These are phyloP conservation scores for Morpho helenor DNA, from an alignment of 2,888 invertebrate species.

Conservation along the genomic window DNA sequence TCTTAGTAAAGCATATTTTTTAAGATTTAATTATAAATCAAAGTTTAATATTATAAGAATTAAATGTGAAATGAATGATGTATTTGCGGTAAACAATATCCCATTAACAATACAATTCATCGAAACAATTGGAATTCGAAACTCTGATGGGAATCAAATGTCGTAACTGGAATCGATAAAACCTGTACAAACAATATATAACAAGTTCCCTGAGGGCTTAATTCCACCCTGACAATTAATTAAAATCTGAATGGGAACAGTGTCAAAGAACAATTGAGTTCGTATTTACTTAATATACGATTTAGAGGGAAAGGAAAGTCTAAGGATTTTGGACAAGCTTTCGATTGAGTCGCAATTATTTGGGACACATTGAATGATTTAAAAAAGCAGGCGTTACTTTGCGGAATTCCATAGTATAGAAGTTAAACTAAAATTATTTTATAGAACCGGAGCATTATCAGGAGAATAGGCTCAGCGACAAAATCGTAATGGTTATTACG, in stretches of 20 bases:
- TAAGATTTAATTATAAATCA: no score
- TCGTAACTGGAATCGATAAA: conserved; percentile 30
- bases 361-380: no score
- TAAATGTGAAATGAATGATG: neutral
- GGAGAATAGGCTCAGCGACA: no score
- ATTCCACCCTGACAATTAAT: conserved; percentile 67
- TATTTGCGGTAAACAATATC: conserved; percentile 4
- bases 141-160: conserved; percentile 23
- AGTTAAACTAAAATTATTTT: no score
- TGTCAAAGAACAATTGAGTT: conserved; percentile 46
- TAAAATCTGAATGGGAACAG: conserved; percentile 57
- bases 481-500: no score
- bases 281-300: conserved; percentile 43
- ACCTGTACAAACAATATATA: conserved; percentile 64
- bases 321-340: conserved; percentile 9
- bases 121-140: conserved; percentile 18
- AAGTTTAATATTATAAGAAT: no score
- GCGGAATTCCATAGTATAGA: no score
- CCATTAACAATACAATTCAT: conserved; percentile 16
- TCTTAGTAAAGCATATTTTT: neutral
- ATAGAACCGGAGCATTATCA: no score
- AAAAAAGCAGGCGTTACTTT: no score
- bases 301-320: conserved; percentile 19
- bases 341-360: conserved; percentile 5
- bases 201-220: conserved; percentile 61